Conservation (phyloP, 2,797 vertebrate species). For the Arnoldichthys spilopterus region DNA sequence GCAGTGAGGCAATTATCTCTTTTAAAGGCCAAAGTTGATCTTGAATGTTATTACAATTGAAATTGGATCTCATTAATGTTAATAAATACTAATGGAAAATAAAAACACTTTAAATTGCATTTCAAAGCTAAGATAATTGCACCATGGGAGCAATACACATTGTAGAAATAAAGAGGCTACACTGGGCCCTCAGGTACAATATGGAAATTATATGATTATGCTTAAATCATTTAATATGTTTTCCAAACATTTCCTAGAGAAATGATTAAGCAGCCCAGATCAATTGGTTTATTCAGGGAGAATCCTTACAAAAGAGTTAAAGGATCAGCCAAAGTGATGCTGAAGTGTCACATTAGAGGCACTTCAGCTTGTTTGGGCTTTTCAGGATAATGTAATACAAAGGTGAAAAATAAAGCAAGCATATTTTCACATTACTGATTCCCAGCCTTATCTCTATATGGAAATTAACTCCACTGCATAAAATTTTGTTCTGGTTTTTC, state of each 20-base stretch:
- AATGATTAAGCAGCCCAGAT: not conserved
- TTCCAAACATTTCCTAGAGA: not conserved
- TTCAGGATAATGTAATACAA: not conserved
- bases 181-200: not conserved
- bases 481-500: too few relatives aligned
- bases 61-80: constrained; percentile 53
- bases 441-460: too few relatives aligned
- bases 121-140: constrained; percentile 52
- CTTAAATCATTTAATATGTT: not conserved
- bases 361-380: not conserved
- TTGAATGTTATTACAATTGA: constrained; percentile 51
- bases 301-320: not conserved
- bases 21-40: constrained; percentile 54
- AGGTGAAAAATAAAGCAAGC: too few relatives aligned
- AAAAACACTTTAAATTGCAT: constrained; percentile 54
- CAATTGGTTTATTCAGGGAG: not conserved
- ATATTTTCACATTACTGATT: too few relatives aligned
- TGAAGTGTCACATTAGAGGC: not conserved
- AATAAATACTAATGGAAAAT: constrained; percentile 56
- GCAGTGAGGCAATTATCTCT: constrained; percentile 47
- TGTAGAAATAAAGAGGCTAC: constrained; percentile 22
- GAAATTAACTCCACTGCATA: too few relatives aligned
- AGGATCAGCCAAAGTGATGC: not conserved
- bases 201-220: not conserved
- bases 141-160: constrained; percentile 37